Percentiles rank a stretch among this genome's conserved stretches.
phyloP scores from a whole-genome alignment of 2,113 vertebrate genomes.

The Paradoxurus hermaphroditus region DNA sequence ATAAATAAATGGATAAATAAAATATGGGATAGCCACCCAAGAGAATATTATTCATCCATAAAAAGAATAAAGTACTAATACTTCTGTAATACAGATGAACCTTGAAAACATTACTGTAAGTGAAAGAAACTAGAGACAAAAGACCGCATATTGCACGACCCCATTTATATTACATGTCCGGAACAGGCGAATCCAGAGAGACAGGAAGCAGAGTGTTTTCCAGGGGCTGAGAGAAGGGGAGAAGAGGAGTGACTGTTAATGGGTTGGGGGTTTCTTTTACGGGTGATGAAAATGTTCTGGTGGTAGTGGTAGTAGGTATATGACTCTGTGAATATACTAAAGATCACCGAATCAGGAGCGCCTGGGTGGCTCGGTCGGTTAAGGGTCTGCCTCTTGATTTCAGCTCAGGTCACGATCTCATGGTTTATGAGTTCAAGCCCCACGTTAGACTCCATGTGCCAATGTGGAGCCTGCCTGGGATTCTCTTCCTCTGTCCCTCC shows the following conservation, averaged over 20 bases:
- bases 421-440: too few species aligned
- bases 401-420: too few species aligned
- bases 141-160: not conserved
- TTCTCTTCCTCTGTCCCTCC: too few species aligned
- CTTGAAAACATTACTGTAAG: not conserved
- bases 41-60: not conserved
- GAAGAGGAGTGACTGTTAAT: not conserved
- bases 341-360: not conserved
- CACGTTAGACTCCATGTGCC: too few species aligned
- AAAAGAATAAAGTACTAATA: not conserved
- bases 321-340: not conserved
- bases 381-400: too few species aligned
- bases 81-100: not conserved
- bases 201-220: not conserved
- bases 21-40: not conserved
- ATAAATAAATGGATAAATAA: not conserved
- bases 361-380: too few species aligned
- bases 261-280: not conserved
- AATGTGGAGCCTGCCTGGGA: too few species aligned
- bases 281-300: not conserved
- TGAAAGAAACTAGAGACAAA: not conserved
- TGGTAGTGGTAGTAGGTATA: not conserved
- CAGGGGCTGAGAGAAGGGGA: not conserved
- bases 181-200: not conserved
- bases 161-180: not conserved